Percentiles rank a stretch among this genome's conserved stretches.
Conservation (phyloP, 2,113 vertebrate genomes). For the Heliornis fulica region DNA sequence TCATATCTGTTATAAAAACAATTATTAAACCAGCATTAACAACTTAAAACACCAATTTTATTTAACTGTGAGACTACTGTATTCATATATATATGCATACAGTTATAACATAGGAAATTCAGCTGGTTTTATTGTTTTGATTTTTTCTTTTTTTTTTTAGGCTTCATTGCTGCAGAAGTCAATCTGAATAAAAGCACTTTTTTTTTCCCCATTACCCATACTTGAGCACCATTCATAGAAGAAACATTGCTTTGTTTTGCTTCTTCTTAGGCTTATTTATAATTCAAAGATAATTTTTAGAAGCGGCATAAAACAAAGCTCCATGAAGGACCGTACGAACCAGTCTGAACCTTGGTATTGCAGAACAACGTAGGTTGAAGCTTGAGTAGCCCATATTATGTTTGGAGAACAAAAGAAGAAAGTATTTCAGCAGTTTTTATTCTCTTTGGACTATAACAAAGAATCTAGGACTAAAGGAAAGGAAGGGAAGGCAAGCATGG, state of each 20-base stretch:
- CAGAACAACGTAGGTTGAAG: neutral
- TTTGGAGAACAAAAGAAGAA: neutral
- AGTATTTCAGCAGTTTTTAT: neutral
- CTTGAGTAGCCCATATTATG: neutral
- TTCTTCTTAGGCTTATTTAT: neutral
- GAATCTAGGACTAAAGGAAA: neutral
- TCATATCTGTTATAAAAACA: neutral
- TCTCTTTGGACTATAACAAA: neutral
- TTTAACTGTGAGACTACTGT: neutral
- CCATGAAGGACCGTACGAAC: neutral
- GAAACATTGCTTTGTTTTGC: neutral
- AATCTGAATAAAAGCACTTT: neutral
- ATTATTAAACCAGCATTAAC: neutral
- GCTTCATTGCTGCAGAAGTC: neutral
- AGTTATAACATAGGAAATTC: neutral
- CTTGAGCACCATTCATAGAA: neutral
- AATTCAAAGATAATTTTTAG: neutral
- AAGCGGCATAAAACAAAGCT: neutral
- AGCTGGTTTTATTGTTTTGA: neutral
- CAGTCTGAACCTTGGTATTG: neutral
- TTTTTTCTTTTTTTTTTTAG: neutral
- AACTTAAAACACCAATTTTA: neutral
- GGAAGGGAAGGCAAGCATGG: neutral
- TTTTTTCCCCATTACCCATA: neutral
- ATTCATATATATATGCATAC: neutral